Evolutionary conservation across 2,888 invertebrate genomes (phyloP).

Genomic region (Ectropis crepuscularia): DNA sequence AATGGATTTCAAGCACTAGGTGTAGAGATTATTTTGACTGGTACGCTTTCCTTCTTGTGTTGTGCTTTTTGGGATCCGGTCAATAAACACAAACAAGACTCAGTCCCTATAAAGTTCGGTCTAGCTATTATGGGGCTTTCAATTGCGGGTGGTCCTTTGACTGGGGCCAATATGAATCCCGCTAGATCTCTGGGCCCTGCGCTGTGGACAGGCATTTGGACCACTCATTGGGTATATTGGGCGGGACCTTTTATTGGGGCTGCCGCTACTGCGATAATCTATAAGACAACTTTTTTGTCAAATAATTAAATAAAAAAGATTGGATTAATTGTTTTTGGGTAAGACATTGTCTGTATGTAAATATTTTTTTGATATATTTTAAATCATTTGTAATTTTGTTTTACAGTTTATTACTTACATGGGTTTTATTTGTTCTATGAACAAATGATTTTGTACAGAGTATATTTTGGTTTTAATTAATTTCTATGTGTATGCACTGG

Average conservation of each 20-base stretch:
- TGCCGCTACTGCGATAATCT: slow-evolving; percentile 58
- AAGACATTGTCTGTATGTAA: too few species aligned
- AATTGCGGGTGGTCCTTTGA: slow-evolving; percentile 87
- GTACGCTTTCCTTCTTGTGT: slow-evolving; percentile 86
- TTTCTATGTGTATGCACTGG: too few species aligned
- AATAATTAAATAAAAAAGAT: slow-evolving; percentile 21
- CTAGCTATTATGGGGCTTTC: slow-evolving; percentile 87
- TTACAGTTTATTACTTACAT: too few species aligned
- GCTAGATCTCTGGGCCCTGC: slow-evolving; percentile 90
- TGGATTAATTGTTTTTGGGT: too few species aligned
- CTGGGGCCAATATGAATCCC: slow-evolving; percentile 90
- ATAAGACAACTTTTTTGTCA: slow-evolving; percentile 59
- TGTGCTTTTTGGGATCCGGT: slow-evolving; percentile 90
- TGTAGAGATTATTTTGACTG: slow-evolving; percentile 87
- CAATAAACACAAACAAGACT: slow-evolving; percentile 87
- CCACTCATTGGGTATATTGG: slow-evolving; percentile 90
- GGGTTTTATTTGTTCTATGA: too few species aligned
- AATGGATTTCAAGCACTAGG: slow-evolving; percentile 81
- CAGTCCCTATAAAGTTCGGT: slow-evolving; percentile 87
- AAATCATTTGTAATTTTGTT: too few species aligned
- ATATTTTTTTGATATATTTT: too few species aligned
- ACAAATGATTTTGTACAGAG: too few species aligned
- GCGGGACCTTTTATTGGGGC: slow-evolving; percentile 83
- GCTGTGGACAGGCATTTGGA: slow-evolving; percentile 87
- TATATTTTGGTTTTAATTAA: too few species aligned